Conservation (phyloP, 1,140 invertebrate species). For the Trichonephila inaurata region DNA sequence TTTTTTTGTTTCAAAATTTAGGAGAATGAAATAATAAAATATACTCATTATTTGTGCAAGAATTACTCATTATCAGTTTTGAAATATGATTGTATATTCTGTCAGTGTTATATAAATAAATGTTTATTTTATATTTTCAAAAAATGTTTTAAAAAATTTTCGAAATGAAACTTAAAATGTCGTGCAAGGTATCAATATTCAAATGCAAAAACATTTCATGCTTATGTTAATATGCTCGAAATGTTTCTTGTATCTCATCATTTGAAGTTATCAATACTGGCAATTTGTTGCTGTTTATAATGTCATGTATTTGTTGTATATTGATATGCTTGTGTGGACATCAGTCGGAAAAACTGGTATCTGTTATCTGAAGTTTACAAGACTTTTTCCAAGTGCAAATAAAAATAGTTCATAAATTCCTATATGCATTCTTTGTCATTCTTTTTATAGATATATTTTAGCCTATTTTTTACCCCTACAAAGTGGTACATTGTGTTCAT, state of each 20-base stretch:
- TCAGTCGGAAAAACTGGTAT: slow-evolving; percentile 55
- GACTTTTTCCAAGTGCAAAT: slow-evolving; percentile 61
- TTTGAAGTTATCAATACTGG: slow-evolving; percentile 61
- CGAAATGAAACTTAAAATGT: not conserved
- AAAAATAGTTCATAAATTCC: slow-evolving; percentile 58
- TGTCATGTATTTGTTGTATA: slow-evolving; percentile 67
- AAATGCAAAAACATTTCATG: slow-evolving; percentile 40
- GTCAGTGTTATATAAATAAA: not conserved
- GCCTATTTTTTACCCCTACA: not conserved
- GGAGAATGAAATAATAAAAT: not conserved
- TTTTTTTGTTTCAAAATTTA: not conserved
- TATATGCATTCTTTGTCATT: not conserved
- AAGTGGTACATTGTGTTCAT: too few relatives aligned
- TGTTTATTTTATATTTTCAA: not conserved
- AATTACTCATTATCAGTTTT: not conserved
- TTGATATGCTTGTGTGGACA: slow-evolving; percentile 63
- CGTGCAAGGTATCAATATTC: slow-evolving; percentile 36
- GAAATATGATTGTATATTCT: not conserved
- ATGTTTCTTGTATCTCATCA: slow-evolving; percentile 22
- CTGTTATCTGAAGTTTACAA: slow-evolving; percentile 66
- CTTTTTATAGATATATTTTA: not conserved
- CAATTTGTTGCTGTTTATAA: slow-evolving; percentile 68
- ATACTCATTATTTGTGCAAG: not conserved
- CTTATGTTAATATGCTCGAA: not conserved
- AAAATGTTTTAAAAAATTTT: not conserved